Evolutionary conservation across 2,797 vertebrate genomes (phyloP).

Genomic region (Crocidura indochinensis): DNA sequence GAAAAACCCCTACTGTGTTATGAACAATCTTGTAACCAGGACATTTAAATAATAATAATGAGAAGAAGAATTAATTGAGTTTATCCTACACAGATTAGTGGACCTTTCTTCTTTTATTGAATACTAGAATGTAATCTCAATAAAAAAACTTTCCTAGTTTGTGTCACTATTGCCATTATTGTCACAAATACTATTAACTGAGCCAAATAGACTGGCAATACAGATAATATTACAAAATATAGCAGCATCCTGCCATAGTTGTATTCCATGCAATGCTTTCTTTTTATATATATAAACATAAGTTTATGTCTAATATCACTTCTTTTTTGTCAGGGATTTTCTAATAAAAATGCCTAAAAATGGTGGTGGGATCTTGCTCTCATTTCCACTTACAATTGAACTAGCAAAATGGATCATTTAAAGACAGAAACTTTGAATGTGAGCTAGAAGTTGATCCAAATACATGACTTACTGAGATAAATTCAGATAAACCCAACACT

Average conservation of each 20-base stretch:
- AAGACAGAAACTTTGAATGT: neutral
- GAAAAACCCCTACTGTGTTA: no score
- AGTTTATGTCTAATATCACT: neutral
- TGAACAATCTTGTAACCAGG: no score
- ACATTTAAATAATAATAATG: no score
- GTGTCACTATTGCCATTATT: neutral
- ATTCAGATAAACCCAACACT: neutral
- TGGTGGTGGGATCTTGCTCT: neutral
- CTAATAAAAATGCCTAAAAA: neutral
- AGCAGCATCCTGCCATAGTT: neutral
- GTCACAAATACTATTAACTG: neutral
- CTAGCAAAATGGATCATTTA: neutral
- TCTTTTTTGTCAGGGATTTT: neutral
- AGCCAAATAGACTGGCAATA: neutral
- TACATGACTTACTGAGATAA: neutral
- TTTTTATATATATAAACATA: neutral
- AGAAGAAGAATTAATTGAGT: no score
- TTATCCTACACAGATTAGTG: neutral
- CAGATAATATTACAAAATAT: neutral
- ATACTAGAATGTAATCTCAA: neutral
- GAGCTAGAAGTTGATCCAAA: neutral
- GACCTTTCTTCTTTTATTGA: neutral
- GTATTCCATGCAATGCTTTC: neutral
- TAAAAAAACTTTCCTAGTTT: neutral
- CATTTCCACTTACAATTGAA: neutral